Evolutionary conservation across 2,113 vertebrate genomes (phyloP).

Genomic region (Stigmatopora argus): DNA sequence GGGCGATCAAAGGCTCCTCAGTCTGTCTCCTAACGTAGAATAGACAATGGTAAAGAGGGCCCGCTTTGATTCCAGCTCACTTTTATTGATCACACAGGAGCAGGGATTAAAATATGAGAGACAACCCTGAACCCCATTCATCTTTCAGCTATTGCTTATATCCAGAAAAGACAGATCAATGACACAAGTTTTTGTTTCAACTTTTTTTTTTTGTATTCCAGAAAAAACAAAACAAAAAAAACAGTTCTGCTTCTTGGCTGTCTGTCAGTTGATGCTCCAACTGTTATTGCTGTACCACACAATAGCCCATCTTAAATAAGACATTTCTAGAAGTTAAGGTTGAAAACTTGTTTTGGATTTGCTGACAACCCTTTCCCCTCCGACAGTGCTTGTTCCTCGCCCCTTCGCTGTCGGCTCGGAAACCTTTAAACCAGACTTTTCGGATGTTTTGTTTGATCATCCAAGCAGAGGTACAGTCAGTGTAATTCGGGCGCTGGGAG

Average conservation of each 20-base stretch:
- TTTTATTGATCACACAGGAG: constrained; percentile 66
- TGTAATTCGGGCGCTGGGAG: constrained; percentile 4
- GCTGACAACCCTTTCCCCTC: constrained; percentile 27
- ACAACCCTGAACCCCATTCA: constrained; percentile 58
- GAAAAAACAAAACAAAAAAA: constrained; percentile 27
- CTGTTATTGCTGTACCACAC: constrained; percentile 40
- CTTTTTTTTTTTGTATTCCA: constrained; percentile 28
- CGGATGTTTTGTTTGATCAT: constrained; percentile 39
- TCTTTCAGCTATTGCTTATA: constrained; percentile 67
- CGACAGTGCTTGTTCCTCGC: constrained; percentile 16
- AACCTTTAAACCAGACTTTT: constrained; percentile 39
- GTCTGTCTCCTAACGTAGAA: constrained; percentile 70
- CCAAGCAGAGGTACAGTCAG: constrained; percentile 21
- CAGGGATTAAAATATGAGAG: constrained; percentile 68
- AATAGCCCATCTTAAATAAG: constrained; percentile 30
- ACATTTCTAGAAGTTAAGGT: constrained; percentile 29
- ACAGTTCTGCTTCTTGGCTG: constrained; percentile 51
- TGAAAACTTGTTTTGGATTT: constrained; percentile 34
- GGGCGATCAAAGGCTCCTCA: constrained; percentile 70
- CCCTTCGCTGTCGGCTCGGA: constrained; percentile 14
- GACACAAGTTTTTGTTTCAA: constrained; percentile 49
- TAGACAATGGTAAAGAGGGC: constrained; percentile 67
- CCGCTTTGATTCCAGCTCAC: constrained; percentile 66
- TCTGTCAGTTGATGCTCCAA: constrained; percentile 43
- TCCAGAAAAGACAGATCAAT: constrained; percentile 64